Conservation (phyloP, 2,113 vertebrate genomes). For the Grammatotria lemairii region DNA sequence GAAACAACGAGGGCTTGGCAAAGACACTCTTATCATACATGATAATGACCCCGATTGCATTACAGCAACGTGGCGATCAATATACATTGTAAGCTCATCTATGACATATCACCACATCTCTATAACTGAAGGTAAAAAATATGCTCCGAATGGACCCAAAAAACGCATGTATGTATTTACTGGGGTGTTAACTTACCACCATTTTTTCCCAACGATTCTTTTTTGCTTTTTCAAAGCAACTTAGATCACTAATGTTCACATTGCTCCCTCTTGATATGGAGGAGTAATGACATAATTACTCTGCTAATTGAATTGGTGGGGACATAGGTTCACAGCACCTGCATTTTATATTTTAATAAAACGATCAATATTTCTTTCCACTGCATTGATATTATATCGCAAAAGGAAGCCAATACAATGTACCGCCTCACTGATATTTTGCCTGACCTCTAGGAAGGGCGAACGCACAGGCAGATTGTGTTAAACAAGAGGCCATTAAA, state of each 20-base stretch:
- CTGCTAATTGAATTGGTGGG: neutral
- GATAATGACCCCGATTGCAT: neutral
- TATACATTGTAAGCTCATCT: neutral
- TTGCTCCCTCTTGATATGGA: neutral
- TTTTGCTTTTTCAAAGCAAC: neutral
- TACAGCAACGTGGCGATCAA: neutral
- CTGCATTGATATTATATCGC: neutral
- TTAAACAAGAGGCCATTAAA: neutral
- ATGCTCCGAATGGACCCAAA: neutral
- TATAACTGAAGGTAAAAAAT: neutral
- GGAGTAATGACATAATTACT: neutral
- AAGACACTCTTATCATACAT: neutral
- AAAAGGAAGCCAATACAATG: neutral
- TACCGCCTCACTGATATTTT: neutral
- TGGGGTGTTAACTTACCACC: neutral
- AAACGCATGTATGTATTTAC: neutral
- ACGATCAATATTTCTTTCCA: neutral
- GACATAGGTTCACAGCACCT: rapidly evolving
- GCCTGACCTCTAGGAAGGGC: neutral
- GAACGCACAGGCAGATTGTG: neutral
- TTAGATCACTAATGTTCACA: neutral
- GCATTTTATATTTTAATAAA: neutral
- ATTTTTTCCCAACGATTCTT: rapidly evolving
- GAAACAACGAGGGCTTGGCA: neutral
- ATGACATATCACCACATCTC: neutral